These are phyloP conservation scores for Choloepus hoffmanni DNA, from an alignment of 2,113 vertebrate species.

Conservation along the genomic window DNA sequence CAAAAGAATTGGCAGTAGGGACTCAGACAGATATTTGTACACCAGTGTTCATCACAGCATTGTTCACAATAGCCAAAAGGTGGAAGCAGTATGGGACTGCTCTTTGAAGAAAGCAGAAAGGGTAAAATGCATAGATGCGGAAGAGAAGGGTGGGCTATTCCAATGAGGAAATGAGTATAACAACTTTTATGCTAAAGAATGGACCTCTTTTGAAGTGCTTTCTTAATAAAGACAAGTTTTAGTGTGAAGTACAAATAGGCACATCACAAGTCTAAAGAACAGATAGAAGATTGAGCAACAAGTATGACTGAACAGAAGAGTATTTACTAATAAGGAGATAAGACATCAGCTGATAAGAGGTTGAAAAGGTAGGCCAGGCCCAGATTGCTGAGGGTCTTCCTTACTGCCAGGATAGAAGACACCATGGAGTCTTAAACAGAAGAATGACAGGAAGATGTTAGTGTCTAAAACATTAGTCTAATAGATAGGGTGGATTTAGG, in stretches of 20 bases:
- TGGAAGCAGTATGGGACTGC: no score
- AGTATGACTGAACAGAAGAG: background rate
- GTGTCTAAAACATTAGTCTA: conserved; percentile 15
- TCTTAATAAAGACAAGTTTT: conserved; percentile 19
- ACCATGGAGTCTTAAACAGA: background rate
- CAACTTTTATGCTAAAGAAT: background rate
- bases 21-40: no score
- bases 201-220: background rate
- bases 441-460: background rate
- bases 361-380: background rate
- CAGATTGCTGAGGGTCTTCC: background rate
- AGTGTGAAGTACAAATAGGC: background rate
- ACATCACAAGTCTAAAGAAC: background rate
- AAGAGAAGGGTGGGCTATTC: background rate
- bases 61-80: no score
- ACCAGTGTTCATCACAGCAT: no score
- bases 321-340: background rate
- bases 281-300: background rate
- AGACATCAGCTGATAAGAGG: background rate
- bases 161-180: background rate
- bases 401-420: background rate
- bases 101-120: conserved; percentile 9
- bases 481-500: background rate
- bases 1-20: no score
- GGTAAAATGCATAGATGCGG: background rate